Evolutionary conservation across 1,140 invertebrate genomes (phyloP).

Genomic region (Dreissena polymorpha): DNA sequence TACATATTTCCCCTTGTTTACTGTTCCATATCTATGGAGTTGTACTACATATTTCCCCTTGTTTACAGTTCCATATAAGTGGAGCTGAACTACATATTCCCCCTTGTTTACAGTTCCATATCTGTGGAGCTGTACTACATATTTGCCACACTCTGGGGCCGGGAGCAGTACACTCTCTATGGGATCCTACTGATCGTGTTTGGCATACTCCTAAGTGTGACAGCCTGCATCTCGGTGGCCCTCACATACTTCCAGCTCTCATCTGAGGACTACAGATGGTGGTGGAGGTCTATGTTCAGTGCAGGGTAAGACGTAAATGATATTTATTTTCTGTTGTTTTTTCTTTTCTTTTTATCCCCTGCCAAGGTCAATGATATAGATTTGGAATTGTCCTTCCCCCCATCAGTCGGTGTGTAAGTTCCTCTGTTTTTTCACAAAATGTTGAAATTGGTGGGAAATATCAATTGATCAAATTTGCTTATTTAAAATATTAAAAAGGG

Average conservation of each 20-base stretch:
- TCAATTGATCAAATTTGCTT: too few relatives aligned
- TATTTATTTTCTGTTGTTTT: neutral
- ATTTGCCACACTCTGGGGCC: conserved; percentile 82
- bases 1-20: too few relatives aligned
- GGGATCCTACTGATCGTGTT: conserved; percentile 82
- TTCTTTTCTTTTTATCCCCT: neutral
- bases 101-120: conserved; percentile 79
- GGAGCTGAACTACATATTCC: too few relatives aligned
- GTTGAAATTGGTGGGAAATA: too few relatives aligned
- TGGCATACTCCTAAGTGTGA: conserved; percentile 81
- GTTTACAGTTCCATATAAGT: too few relatives aligned
- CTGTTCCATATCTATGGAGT: too few relatives aligned
- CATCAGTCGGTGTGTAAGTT: too few relatives aligned
- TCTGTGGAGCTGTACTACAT: conserved; percentile 83
- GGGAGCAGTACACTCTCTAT: conserved; percentile 81
- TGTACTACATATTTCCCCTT: too few relatives aligned
- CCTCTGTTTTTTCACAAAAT: too few relatives aligned
- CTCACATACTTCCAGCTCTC: conserved; percentile 82
- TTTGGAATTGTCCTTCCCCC: too few relatives aligned
- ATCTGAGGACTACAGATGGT: conserved; percentile 82
- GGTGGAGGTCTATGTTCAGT: conserved; percentile 82
- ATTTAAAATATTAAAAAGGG: too few relatives aligned
- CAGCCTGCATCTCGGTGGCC: conserved; percentile 82
- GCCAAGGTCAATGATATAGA: too few relatives aligned
- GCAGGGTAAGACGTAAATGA: conserved; percentile 76